Conservation (phyloP, 2,797 vertebrate genomes). For the Gallinago solitaria region DNA sequence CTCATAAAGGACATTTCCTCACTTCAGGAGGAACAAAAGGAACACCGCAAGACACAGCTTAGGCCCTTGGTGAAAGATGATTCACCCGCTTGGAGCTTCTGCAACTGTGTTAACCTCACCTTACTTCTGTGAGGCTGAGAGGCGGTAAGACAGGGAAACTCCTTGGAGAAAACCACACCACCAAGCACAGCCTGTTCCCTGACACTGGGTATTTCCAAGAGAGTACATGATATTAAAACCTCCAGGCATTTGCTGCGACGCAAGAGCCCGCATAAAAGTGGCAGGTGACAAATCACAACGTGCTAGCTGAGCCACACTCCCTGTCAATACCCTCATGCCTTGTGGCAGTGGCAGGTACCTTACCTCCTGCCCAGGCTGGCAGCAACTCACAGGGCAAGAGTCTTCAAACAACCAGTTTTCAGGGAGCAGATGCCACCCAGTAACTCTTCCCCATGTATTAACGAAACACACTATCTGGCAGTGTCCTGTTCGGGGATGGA, state of each 20-base stretch:
- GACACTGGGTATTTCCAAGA: background rate
- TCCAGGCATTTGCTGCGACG: background rate
- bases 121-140: background rate
- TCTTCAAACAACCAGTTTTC: background rate
- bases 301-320: background rate
- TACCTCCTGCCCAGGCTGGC: background rate
- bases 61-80: background rate
- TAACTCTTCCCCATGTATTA: background rate
- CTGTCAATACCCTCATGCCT: background rate
- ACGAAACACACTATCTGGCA: background rate
- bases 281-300: background rate
- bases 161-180: background rate
- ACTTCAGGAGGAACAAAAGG: background rate
- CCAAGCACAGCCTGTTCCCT: background rate
- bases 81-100: background rate
- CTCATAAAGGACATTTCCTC: background rate
- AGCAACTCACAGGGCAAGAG: background rate
- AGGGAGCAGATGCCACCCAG: background rate
- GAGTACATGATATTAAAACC: background rate
- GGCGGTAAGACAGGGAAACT: background rate
- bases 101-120: rapidly evolving
- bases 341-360: background rate
- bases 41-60: background rate
- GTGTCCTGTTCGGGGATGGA: background rate
- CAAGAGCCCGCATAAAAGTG: background rate